phyloP scores from a whole-genome alignment of 2,888 invertebrate species.

The Drosophila tripunctata region DNA sequence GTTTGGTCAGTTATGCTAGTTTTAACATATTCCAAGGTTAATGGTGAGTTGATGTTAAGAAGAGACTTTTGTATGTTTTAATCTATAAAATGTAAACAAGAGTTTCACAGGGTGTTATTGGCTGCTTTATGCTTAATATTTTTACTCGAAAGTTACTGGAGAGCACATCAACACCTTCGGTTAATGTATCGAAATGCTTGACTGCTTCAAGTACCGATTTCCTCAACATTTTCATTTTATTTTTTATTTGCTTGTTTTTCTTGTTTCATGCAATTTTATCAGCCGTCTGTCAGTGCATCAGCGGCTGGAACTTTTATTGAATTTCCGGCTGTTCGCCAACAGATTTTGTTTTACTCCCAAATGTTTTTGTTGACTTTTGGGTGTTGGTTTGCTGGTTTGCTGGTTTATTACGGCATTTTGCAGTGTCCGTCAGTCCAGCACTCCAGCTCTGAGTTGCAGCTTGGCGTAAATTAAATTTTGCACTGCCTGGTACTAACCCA shows the following conservation, averaged over 20 bases:
- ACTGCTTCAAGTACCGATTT: constrained; percentile 27
- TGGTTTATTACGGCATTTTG: constrained; percentile 66
- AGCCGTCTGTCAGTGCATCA: constrained; percentile 70
- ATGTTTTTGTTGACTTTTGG: constrained; percentile 21
- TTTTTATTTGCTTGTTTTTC: constrained; percentile 21
- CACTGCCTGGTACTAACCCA: constrained; percentile 41
- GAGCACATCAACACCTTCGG: neutral
- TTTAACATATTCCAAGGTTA: no score
- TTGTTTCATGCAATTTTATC: constrained; percentile 58
- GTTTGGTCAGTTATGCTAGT: no score
- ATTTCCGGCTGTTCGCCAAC: constrained; percentile 67
- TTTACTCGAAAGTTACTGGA: no score
- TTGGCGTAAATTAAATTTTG: constrained; percentile 73
- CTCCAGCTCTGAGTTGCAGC: constrained; percentile 17
- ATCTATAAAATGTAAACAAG: no score
- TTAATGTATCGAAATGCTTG: constrained; percentile 47
- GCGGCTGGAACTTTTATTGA: constrained; percentile 79
- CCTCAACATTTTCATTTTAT: constrained; percentile 39
- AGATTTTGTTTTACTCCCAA: constrained; percentile 33
- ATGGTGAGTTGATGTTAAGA: no score
- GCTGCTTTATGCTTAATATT: no score
- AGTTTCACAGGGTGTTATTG: no score
- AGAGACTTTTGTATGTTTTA: no score
- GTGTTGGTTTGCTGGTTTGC: constrained; percentile 36
- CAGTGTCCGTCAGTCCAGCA: constrained; percentile 6